Conservation (phyloP, 2,888 invertebrate genomes). For the Ochlodes sylvanus region DNA sequence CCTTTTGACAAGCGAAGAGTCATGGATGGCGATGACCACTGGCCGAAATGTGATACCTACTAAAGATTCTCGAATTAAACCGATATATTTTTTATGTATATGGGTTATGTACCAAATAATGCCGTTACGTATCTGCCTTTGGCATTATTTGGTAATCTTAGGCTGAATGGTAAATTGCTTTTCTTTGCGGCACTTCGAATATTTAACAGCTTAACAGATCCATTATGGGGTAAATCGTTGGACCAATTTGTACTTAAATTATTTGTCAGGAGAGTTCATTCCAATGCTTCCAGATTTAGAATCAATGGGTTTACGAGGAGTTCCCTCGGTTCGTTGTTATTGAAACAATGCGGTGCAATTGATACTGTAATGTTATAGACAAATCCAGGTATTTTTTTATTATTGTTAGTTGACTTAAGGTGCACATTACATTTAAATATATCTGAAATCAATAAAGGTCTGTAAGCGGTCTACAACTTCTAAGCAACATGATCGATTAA, state of each 20-base stretch:
- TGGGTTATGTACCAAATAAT: too few relatives aligned
- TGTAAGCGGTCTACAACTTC: too few relatives aligned
- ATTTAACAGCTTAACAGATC: constrained; percentile 63
- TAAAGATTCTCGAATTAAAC: too few relatives aligned
- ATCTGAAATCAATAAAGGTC: too few relatives aligned
- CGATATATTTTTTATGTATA: too few relatives aligned
- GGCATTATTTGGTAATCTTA: not conserved
- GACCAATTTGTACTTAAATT: constrained; percentile 76
- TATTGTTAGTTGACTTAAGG: not conserved
- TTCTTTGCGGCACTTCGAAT: constrained; percentile 50
- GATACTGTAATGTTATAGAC: constrained; percentile 13
- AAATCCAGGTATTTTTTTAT: not conserved
- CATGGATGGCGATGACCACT: too few relatives aligned
- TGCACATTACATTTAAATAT: too few relatives aligned
- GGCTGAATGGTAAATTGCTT: constrained; percentile 31
- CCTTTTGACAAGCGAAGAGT: too few relatives aligned
- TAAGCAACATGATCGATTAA: too few relatives aligned
- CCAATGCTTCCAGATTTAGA: constrained; percentile 80
- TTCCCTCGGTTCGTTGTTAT: constrained; percentile 58
- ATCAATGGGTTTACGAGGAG: constrained; percentile 65
- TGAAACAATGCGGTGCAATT: constrained; percentile 58
- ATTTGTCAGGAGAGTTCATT: constrained; percentile 77
- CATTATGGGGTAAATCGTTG: constrained; percentile 68
- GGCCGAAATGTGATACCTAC: too few relatives aligned
- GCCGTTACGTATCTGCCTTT: too few relatives aligned